A percentile compares a stretch with the other conserved stretches of the same genome.
phyloP scores from a whole-genome alignment of 2,113 vertebrate species.

The human region GRCh38 chr1:17489001-17489500 shows the following conservation, averaged over 20 bases:
- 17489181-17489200: not conserved
- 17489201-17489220: not conserved
- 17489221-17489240: not conserved
- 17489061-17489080: constrained; percentile 32
- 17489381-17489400: not conserved
- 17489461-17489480: not conserved
- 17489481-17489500: not conserved
- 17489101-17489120: not conserved
- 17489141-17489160: not conserved
- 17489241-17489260: not conserved
- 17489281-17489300: accelerated
- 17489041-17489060: not conserved
- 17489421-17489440: not conserved
- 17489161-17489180: not conserved
- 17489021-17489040: not conserved
- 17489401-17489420: not conserved
- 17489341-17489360: not conserved
- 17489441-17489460: not conserved
- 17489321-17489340: not conserved
- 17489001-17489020: accelerated
- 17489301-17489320: not conserved
- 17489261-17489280: not conserved
- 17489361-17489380: no score
- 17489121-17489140: not conserved
- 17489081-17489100: not conserved